These are phyloP conservation scores for Coelopa frigida DNA, from an alignment of 1,140 invertebrate species.

Conservation along the genomic window DNA sequence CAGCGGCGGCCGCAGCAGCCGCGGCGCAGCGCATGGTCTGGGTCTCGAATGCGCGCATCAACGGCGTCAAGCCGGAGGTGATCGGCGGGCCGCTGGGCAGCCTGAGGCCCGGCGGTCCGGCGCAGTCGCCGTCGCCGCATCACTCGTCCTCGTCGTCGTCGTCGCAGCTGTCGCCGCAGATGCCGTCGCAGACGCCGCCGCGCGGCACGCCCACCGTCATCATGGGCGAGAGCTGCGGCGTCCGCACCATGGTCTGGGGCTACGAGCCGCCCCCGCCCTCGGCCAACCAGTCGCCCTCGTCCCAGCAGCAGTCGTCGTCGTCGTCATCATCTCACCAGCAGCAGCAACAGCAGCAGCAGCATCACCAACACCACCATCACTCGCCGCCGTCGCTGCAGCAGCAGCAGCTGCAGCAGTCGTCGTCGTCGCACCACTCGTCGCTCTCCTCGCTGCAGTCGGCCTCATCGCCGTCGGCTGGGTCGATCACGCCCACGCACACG, in stretches of 20 bases:
- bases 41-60: slow-evolving; percentile 57
- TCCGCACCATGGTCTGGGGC: slow-evolving; percentile 83
- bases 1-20: slow-evolving; percentile 30
- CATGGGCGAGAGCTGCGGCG: slow-evolving; percentile 84
- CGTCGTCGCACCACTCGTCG: slow-evolving; percentile 32
- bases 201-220: slow-evolving; percentile 77
- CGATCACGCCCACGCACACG: slow-evolving; percentile 35
- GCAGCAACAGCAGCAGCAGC: slow-evolving; percentile 29
- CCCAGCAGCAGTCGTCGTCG: slow-evolving; percentile 23
- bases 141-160: slow-evolving; percentile 37
- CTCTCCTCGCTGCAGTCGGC: slow-evolving; percentile 16
- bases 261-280: slow-evolving; percentile 46
- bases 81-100: slow-evolving; percentile 62
- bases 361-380: slow-evolving; percentile 43
- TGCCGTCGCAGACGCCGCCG: slow-evolving; percentile 53
- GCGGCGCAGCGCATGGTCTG: slow-evolving; percentile 51
- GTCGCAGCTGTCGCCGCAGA: slow-evolving; percentile 51
- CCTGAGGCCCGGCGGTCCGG: slow-evolving; percentile 43
- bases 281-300: slow-evolving; percentile 14
- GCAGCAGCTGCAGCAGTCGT: slow-evolving; percentile 37
- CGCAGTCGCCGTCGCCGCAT: slow-evolving; percentile 43
- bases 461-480: slow-evolving; percentile 34
- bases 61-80: slow-evolving; percentile 70
- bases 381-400: slow-evolving; percentile 23
- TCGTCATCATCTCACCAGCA: slow-evolving; percentile 27